Base-by-base conservation (phyloP, 2,797 vertebrate species). In the Sebastolobus altivelis region DNA sequence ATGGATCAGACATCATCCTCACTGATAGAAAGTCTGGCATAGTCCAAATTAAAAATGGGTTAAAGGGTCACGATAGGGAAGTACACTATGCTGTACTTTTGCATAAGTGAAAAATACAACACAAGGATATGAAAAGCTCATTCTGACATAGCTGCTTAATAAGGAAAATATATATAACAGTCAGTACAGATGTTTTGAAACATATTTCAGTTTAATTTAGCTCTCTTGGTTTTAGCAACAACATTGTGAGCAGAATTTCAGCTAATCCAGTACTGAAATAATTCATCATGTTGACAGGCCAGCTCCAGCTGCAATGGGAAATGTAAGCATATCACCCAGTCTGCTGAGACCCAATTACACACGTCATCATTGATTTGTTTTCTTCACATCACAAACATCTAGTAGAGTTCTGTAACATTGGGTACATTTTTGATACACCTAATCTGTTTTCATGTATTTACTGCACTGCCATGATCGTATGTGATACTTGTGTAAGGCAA, bases 111-210 rank as follows among this genome's bases (percentile, higher is more conserved):
- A 79, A 77, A 83, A 69, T 20, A 76, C 54, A 22, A 65, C 37
- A 82, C 2, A 5, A 65, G 40, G 66, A 74, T 33, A 85, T 74
- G 58, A 72, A 75, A 89, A 77, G 43, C 43, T 72, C 35, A 82
- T 72, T 80, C 29, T 84, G 63, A 88, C 74, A 85, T 72, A 85
- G 82, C 77, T 90, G 82, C 83, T 86, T 85, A 82, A 78, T 81
- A 75, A 82, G 67, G 75, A 83, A 75, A 81, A 84, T 83, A 87
- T 60, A 60, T 79, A 63, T 92, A 93, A 93, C 89, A 93, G 89
- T 94, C 91, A 86, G 73, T 88, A 91, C 58, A 86, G 31, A 88
- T 82, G 56, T 86, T 81, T 89, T 73, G 38, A 81, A 80, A 84
- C 65, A 78, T 73, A 66, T 83, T 83, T 72, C 55, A 85, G 55